A percentile compares a stretch with the other conserved stretches of the same genome.
These are phyloP conservation scores for Priocnemis perturbator DNA, from an alignment of 2,888 invertebrate genomes.

Conservation along the genomic window DNA sequence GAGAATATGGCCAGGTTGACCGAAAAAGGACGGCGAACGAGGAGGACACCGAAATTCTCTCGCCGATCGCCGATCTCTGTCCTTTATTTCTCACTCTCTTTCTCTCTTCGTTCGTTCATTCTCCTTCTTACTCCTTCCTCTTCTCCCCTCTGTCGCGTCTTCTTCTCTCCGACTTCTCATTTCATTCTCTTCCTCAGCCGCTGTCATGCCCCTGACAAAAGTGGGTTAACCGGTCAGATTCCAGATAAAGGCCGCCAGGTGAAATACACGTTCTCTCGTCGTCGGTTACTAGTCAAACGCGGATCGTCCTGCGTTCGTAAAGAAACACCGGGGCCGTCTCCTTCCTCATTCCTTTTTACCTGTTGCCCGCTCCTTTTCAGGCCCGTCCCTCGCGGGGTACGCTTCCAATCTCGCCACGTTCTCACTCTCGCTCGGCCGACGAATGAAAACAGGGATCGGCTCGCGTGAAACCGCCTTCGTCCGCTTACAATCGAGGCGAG, in stretches of 20 bases:
- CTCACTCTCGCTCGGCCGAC: too few relatives aligned
- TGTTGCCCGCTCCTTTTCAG: conserved; percentile 19
- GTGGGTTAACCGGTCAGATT: conserved; percentile 51
- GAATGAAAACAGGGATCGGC: too few relatives aligned
- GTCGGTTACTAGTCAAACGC: conserved; percentile 1
- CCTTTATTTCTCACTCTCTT: neutral
- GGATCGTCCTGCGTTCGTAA: too few relatives aligned
- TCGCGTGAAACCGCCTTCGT: too few relatives aligned
- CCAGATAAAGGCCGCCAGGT: conserved; percentile 48
- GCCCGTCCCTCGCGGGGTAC: neutral
- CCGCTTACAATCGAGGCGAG: too few relatives aligned
- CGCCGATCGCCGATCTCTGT: neutral
- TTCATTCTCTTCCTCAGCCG: too few relatives aligned
- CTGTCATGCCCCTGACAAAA: conserved; percentile 29
- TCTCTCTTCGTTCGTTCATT: neutral
- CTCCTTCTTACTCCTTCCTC: too few relatives aligned
- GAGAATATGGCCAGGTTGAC: too few relatives aligned
- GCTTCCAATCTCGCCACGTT: too few relatives aligned
- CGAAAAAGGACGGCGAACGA: too few relatives aligned
- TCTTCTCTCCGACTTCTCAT: neutral
- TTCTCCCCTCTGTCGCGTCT: neutral
- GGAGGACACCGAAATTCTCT: neutral
- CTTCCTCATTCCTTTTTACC: too few relatives aligned
- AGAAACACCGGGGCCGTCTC: too few relatives aligned
- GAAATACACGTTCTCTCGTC: conserved; percentile 24